Percentiles rank a stretch among this genome's conserved stretches.
These are phyloP conservation scores for Chascanopsetta lugubris DNA, from an alignment of 2,113 vertebrate species.

Conservation along the genomic window DNA sequence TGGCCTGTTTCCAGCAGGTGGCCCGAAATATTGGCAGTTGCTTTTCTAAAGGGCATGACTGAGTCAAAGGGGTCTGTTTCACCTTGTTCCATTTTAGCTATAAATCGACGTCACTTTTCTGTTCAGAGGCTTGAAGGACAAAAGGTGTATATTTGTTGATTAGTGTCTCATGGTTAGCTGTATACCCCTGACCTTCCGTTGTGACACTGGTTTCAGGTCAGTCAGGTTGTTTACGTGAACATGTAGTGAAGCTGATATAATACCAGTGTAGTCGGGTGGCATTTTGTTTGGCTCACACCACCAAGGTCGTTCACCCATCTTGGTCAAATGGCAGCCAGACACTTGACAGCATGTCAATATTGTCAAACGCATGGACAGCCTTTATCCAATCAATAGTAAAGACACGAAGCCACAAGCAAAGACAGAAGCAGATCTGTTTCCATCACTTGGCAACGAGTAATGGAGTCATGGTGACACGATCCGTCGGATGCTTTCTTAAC, in stretches of 20 bases:
- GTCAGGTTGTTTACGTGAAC: neutral
- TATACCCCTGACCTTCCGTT: too few species aligned
- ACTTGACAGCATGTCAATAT: conserved; percentile 35
- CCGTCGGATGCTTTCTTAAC: conserved; percentile 7
- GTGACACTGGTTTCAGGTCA: too few species aligned
- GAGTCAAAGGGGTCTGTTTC: too few species aligned
- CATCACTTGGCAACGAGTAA: conserved; percentile 27
- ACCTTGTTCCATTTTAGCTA: too few species aligned
- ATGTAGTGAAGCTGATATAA: conserved; percentile 1
- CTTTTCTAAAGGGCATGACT: too few species aligned
- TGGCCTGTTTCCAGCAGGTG: too few species aligned
- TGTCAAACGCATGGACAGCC: conserved; percentile 19
- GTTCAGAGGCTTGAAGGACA: too few species aligned
- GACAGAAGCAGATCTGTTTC: conserved; percentile 36
- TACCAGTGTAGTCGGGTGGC: neutral
- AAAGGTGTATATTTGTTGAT: too few species aligned
- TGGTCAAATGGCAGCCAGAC: neutral
- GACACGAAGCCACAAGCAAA: conserved; percentile 13
- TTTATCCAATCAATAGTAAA: conserved; percentile 33
- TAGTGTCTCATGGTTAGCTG: too few species aligned
- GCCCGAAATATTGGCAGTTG: too few species aligned
- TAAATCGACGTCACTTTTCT: too few species aligned
- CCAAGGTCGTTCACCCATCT: conserved; percentile 35
- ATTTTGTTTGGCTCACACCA: conserved; percentile 1
- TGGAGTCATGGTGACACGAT: conserved; percentile 21